phyloP scores from a whole-genome alignment of 2,797 vertebrate species.

The Chanos chanos region DNA sequence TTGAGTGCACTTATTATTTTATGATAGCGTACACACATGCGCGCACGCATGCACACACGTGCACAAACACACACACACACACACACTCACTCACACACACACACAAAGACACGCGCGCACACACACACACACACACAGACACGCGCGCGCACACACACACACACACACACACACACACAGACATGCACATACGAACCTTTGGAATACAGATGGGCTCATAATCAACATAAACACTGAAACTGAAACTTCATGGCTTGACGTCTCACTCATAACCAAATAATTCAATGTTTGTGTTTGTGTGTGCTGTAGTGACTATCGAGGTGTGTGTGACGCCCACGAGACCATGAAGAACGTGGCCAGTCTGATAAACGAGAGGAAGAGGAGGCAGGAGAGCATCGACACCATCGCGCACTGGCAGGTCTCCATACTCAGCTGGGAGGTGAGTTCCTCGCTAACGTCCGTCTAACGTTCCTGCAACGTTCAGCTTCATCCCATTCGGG shows the following conservation, averaged over 20 bases:
- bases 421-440: conserved; percentile 93
- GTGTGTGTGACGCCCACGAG: conserved; percentile 86
- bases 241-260: too few species aligned
- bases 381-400: conserved; percentile 90
- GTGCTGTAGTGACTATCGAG: conserved; percentile 78
- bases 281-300: not conserved
- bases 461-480: not conserved
- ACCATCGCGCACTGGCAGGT: conserved; percentile 96
- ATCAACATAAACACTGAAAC: too few species aligned
- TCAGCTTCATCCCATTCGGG: not conserved
- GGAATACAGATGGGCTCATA: too few species aligned
- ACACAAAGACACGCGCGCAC: too few species aligned
- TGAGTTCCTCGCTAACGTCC: conserved; percentile 59
- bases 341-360: conserved; percentile 97
- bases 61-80: too few species aligned
- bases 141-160: not conserved
- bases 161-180: not conserved
- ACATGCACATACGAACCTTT: too few species aligned
- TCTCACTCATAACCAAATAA: not conserved
- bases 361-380: conserved; percentile 94
- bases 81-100: too few species aligned
- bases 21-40: too few species aligned
- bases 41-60: too few species aligned
- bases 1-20: too few species aligned
- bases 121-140: not conserved